Evolutionary conservation across 2,888 invertebrate genomes (phyloP).

Genomic region (Agrilus biguttatus): DNA sequence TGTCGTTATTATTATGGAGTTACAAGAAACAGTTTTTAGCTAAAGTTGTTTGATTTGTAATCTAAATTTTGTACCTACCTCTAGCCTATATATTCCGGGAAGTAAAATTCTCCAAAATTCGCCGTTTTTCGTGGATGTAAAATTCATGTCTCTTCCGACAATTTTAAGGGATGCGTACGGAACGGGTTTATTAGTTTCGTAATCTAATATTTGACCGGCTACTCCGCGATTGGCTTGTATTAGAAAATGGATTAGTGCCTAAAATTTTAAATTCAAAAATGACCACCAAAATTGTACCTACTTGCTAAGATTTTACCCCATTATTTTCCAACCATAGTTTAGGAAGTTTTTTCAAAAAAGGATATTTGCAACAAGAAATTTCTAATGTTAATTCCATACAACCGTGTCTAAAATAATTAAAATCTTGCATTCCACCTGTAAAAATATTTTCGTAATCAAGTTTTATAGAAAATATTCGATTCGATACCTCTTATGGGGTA

Average conservation of each 20-base stretch:
- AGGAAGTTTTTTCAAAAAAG: slow-evolving; percentile 32
- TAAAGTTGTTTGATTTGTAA: not conserved
- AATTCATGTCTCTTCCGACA: slow-evolving; percentile 40
- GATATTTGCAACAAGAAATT: slow-evolving; percentile 54
- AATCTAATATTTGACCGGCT: slow-evolving; percentile 40
- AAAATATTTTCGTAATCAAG: slow-evolving; percentile 3
- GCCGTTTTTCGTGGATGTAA: slow-evolving; percentile 39
- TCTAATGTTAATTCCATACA: slow-evolving; percentile 54
- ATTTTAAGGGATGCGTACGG: slow-evolving; percentile 36
- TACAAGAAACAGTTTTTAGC: not conserved
- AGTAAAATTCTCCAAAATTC: slow-evolving; percentile 51
- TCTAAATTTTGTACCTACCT: slow-evolving; percentile 22
- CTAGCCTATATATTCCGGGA: slow-evolving; percentile 42
- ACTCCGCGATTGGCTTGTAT: slow-evolving; percentile 43
- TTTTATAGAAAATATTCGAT: not conserved
- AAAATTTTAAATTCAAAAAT: slow-evolving; percentile 11
- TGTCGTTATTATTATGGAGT: not conserved
- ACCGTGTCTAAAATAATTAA: slow-evolving; percentile 48
- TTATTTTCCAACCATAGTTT: slow-evolving; percentile 45
- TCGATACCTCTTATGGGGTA: slow-evolving; percentile 38
- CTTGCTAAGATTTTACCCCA: slow-evolving; percentile 23
- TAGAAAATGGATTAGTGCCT: slow-evolving; percentile 39
- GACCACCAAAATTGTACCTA: not conserved
- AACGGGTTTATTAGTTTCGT: slow-evolving; percentile 31
- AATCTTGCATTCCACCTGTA: slow-evolving; percentile 49